A percentile compares a stretch with the other conserved stretches of the same genome.
These are phyloP conservation scores for Cyanoliseus patagonus DNA, from an alignment of 2,113 vertebrate species.

Conservation along the genomic window DNA sequence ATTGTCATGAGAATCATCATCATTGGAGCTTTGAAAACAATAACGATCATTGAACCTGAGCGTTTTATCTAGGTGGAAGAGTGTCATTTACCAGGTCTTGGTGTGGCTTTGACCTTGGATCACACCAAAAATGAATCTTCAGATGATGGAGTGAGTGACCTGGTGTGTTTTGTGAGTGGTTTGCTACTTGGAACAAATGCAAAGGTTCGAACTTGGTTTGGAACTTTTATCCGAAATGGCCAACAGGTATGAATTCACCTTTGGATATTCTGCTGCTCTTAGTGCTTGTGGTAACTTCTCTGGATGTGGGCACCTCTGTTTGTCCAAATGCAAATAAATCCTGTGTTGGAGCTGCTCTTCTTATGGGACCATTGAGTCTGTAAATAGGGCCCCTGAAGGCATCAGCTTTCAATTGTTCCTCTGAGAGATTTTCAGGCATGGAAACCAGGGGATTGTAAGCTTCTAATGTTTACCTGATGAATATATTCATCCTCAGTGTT, in stretches of 20 bases:
- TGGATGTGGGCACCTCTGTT: fast-evolving
- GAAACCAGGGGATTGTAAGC: background rate
- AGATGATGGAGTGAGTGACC: conserved; percentile 93
- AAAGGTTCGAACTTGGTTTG: conserved; percentile 98
- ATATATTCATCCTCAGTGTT: background rate
- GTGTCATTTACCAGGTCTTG: conserved; percentile 94
- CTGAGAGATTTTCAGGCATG: background rate
- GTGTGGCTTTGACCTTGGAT: conserved; percentile 94
- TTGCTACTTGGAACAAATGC: conserved; percentile 95
- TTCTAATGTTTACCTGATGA: background rate
- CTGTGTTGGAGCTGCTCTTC: background rate
- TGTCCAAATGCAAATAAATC: background rate
- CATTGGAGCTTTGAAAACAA: background rate
- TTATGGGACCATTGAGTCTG: background rate
- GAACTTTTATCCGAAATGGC: conserved; percentile 96
- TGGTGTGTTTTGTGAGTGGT: conserved; percentile 96
- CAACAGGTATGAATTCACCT: conserved; percentile 84
- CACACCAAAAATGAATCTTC: conserved; percentile 88
- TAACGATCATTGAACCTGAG: background rate
- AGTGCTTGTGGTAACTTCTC: background rate
- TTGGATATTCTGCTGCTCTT: background rate
- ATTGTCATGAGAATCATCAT: fast-evolving
- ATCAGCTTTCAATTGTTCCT: background rate
- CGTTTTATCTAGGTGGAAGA: conserved; percentile 86
- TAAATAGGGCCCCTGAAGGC: background rate